phyloP scores from a whole-genome alignment of 2,797 vertebrate genomes.

The Myotis findleyi region DNA sequence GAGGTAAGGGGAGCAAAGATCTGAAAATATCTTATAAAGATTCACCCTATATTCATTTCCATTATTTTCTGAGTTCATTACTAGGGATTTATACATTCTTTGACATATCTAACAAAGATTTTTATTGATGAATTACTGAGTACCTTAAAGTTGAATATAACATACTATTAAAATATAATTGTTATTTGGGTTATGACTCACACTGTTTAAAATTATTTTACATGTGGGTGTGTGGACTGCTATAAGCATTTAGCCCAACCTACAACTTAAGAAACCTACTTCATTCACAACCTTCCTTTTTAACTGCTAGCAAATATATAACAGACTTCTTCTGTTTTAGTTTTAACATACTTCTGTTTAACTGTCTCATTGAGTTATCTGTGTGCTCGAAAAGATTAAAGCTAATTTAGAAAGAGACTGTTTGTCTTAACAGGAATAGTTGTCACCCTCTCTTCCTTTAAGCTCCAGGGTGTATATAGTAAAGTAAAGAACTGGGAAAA shows the following conservation, averaged over 20 bases:
- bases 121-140: constrained; percentile 53
- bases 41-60: neutral
- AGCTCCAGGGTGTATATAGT: neutral
- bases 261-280: constrained; percentile 39
- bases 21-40: neutral
- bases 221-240: neutral
- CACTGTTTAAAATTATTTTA: constrained; percentile 63
- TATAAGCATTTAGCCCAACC: constrained; percentile 7
- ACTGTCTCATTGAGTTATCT: constrained; percentile 21
- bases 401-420: constrained; percentile 13
- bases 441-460: neutral
- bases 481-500: neutral
- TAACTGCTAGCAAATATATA: constrained; percentile 9
- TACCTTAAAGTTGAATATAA: constrained; percentile 34
- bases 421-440: neutral
- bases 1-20: neutral
- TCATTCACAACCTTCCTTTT: constrained; percentile 56
- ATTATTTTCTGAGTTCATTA: neutral
- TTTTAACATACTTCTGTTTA: constrained; percentile 47
- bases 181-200: constrained; percentile 70
- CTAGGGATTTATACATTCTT: constrained; percentile 37
- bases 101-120: constrained; percentile 48
- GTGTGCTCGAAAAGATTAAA: constrained; percentile 18
- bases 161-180: constrained; percentile 61
- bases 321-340: constrained; percentile 17